A percentile compares a stretch with the other conserved stretches of the same genome.
These are phyloP conservation scores for Rhinolophus sinicus DNA, from an alignment of 2,113 vertebrate species.

Conservation along the genomic window DNA sequence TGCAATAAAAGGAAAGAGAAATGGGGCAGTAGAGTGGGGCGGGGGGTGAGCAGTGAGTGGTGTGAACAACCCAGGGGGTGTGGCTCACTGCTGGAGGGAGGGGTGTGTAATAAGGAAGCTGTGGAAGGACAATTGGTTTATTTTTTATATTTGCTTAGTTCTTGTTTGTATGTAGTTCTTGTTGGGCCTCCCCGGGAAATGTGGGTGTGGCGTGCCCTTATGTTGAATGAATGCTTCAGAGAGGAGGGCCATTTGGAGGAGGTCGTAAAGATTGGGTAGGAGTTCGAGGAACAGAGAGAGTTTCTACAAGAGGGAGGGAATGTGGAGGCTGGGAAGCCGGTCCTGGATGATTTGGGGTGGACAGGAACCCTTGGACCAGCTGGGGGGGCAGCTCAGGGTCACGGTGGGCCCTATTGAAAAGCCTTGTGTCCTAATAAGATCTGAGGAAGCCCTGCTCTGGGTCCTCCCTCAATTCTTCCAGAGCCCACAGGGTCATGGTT, in stretches of 20 bases:
- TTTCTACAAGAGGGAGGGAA: background rate
- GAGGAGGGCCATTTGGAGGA: background rate
- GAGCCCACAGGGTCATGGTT: fast-evolving
- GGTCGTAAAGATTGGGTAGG: background rate
- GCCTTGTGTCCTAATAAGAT: background rate
- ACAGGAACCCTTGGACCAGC: background rate
- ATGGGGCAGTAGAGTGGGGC: background rate
- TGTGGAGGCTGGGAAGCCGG: background rate
- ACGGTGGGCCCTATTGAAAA: background rate
- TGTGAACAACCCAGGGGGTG: background rate
- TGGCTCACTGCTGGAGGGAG: background rate
- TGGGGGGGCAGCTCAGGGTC: background rate
- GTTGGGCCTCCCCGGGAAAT: background rate
- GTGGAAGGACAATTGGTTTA: background rate
- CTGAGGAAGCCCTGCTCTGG: background rate
- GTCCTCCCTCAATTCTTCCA: too few species aligned
- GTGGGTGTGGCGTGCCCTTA: background rate
- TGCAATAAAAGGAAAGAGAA: background rate
- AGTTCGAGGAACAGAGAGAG: background rate
- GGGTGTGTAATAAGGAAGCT: background rate
- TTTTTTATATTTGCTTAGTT: too few species aligned
- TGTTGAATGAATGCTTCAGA: too few species aligned
- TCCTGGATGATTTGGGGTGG: background rate
- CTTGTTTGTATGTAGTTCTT: too few species aligned
- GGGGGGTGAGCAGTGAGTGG: background rate